Evolutionary conservation across 1,140 invertebrate genomes (phyloP).

Genomic region (Neodiprion pinetum): DNA sequence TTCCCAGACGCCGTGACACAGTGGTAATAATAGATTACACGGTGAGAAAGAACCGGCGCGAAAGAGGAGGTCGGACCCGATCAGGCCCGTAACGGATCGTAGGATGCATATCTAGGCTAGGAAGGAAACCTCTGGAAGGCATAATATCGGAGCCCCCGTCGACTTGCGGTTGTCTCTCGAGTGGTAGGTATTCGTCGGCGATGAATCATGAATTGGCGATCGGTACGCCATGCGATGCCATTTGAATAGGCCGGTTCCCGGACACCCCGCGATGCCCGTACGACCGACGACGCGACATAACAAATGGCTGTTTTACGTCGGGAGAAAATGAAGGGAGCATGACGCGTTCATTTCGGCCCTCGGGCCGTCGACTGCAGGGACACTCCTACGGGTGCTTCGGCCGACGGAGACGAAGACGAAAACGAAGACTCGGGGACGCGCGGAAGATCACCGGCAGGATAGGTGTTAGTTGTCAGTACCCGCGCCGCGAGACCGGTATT

Average conservation of each 20-base stretch:
- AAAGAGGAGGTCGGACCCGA: too few species aligned
- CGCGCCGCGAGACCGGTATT: slow-evolving; percentile 30
- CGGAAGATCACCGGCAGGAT: slow-evolving; percentile 13
- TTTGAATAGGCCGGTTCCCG: slow-evolving; percentile 24
- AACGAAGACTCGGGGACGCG: slow-evolving; percentile 22
- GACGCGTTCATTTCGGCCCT: slow-evolving; percentile 60
- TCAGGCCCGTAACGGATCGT: too few species aligned
- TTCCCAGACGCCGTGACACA: too few species aligned
- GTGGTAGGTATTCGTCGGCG: slow-evolving; percentile 52
- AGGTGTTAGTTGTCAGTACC: slow-evolving; percentile 62
- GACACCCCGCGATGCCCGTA: slow-evolving; percentile 58
- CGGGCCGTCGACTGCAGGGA: slow-evolving; percentile 46
- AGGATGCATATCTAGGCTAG: neutral
- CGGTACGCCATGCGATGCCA: slow-evolving; percentile 49
- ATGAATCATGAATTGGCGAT: slow-evolving; percentile 57
- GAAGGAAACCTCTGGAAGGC: neutral
- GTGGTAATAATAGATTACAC: too few species aligned
- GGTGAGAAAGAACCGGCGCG: too few species aligned
- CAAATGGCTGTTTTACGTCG: slow-evolving; percentile 63
- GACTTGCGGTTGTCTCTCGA: slow-evolving; percentile 6
- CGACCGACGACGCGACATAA: slow-evolving; percentile 55
- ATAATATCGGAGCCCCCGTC: neutral
- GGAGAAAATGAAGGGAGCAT: slow-evolving; percentile 63
- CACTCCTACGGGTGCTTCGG: slow-evolving; percentile 47
- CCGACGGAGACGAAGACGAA: slow-evolving; percentile 44